Evolutionary conservation across 2,113 vertebrate genomes (phyloP).

Genomic region (Larimichthys crocea): DNA sequence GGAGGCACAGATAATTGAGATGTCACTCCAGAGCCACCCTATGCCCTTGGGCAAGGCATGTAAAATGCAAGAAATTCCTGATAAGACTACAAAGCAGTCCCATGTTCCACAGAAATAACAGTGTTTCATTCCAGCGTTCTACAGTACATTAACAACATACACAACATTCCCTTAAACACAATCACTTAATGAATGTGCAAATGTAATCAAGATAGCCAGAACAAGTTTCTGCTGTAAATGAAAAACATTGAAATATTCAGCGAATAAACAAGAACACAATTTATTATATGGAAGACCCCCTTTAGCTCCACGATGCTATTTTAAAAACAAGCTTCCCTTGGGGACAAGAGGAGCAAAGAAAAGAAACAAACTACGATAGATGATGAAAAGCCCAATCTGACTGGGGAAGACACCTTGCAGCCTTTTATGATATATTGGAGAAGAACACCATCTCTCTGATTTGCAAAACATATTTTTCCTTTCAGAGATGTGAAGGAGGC

Average conservation of each 20-base stretch:
- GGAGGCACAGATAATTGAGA: constrained; percentile 31
- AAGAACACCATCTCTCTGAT: constrained; percentile 13
- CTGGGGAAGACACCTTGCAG: constrained; percentile 22
- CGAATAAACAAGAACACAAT: background rate
- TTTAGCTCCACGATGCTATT: constrained; percentile 8
- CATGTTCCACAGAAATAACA: background rate
- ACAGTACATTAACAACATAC: background rate
- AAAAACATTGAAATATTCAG: background rate
- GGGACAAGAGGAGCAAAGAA: background rate
- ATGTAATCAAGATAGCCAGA: background rate
- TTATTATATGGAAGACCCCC: background rate
- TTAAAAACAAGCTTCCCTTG: background rate
- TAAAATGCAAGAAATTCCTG: background rate
- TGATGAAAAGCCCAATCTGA: constrained; percentile 38
- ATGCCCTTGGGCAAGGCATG: background rate
- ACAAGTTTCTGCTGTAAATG: background rate
- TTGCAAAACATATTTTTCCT: constrained; percentile 10
- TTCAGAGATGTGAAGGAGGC: background rate
- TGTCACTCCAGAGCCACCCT: constrained; percentile 25
- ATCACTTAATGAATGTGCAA: background rate
- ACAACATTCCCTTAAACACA: background rate
- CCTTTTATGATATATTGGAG: constrained; percentile 43
- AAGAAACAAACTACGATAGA: background rate
- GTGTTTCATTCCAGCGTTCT: background rate
- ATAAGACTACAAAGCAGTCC: background rate